Evolutionary conservation across 35 echinoderm and acorn worm genomes (phyloP).

Genomic region (Lytechinus variegatus): DNA sequence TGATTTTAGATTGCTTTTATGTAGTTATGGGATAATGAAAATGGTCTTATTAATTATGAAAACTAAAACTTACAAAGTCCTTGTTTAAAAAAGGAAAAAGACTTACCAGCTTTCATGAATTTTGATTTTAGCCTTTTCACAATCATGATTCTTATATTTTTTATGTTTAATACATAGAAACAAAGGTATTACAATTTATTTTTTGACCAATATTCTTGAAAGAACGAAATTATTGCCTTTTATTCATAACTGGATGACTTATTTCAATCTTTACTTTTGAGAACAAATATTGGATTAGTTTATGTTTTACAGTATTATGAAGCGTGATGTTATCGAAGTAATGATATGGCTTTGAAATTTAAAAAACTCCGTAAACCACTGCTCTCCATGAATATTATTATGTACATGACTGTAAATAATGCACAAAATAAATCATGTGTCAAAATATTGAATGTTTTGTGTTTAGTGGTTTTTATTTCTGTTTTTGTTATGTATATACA

Average conservation of each 20-base stretch:
- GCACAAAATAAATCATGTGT: neutral
- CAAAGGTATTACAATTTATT: too few species aligned
- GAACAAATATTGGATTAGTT: neutral
- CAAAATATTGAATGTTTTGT: neutral
- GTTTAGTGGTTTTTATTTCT: neutral
- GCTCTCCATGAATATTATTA: neutral
- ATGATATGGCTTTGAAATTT: neutral
- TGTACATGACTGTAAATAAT: neutral
- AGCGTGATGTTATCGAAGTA: neutral
- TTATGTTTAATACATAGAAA: too few species aligned
- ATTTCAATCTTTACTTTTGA: neutral
- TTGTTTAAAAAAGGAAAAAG: neutral
- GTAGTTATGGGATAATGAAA: neutral
- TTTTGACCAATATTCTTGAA: too few species aligned
- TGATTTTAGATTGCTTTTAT: neutral
- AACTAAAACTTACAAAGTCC: neutral
- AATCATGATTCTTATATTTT: too few species aligned
- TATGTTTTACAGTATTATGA: neutral
- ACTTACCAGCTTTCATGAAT: neutral
- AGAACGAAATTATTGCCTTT: too few species aligned
- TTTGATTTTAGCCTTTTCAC: neutral
- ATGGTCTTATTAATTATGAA: neutral
- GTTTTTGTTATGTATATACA: neutral
- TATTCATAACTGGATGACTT: neutral
- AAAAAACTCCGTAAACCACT: neutral